Evolutionary conservation across 2,113 vertebrate species (phyloP).

Genomic region (Hylia prasina): DNA sequence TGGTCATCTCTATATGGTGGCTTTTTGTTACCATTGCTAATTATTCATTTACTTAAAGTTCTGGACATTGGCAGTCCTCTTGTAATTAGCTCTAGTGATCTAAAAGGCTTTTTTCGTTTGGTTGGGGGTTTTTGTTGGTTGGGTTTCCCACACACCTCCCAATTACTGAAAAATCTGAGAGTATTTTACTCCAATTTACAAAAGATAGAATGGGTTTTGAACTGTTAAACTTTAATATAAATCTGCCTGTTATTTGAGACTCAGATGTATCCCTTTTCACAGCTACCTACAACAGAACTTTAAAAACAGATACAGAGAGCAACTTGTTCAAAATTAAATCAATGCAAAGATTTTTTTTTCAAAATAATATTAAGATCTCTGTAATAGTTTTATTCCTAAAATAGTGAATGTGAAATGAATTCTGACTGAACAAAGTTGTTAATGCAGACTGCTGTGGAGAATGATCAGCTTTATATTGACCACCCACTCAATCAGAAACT

Average conservation of each 20-base stretch:
- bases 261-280: background rate
- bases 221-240: background rate
- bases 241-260: background rate
- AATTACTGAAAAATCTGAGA: background rate
- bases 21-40: background rate
- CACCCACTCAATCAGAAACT: background rate
- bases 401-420: background rate
- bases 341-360: background rate
- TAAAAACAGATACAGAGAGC: background rate
- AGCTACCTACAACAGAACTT: background rate
- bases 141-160: background rate
- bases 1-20: background rate
- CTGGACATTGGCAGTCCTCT: background rate
- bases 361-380: background rate
- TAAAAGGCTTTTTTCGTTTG: background rate
- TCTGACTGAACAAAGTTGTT: background rate
- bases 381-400: background rate
- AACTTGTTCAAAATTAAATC: background rate
- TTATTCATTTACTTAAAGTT: background rate
- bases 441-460: background rate
- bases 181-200: background rate
- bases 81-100: background rate
- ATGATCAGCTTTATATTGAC: background rate
- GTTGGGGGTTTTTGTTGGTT: background rate
- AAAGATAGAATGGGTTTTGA: background rate